Evolutionary conservation across 1,140 invertebrate species (phyloP), one percentile per base, ranked within the genome.

Genomic region (Condylostylus longicornis): DNA sequence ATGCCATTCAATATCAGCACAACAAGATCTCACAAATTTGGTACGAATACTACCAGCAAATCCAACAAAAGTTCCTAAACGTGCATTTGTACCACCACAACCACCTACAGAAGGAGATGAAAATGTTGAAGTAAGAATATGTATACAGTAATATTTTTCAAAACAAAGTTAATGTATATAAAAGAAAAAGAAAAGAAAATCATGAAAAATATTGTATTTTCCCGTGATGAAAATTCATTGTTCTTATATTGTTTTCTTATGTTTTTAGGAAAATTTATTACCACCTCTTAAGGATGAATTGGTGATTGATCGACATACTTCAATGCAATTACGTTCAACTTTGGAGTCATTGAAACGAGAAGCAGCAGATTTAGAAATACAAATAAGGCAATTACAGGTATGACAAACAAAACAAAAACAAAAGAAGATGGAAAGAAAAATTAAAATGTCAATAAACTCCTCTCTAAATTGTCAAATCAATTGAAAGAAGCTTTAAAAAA

Each of bases 321-420:
- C 79, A n/a, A 55, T 72, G 9, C 75, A 77, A 45, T 69, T 81
- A 20, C 70, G 77, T 30, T 73, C 75, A 2, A 71, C 76, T 44
- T 74, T 86, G 53, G 79, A 88, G 38, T 75, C 78, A 30, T 68
- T 94, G 30, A 72, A 74, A 49, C 79, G 79, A 42, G 86, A 94
- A 54, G 74, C 82, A 15, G 70, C 74, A 42, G 80, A 84, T 47
- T 68, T 94, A 17, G 79, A 84, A 45, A 67, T 77, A 35, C 82
- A 91, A 65, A 89, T 91, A 46, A 77, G 80, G 53, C 81, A 87
- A 50, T 68, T 90, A 35, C 70, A 72, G 67, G 70, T 71, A 43
- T 38, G 47, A 35, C 13, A 15, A 28, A 15, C 21, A 7, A 7
- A 7, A 7, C 14, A 5, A 4, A 27, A 27, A 27, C 10, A 4